Evolutionary conservation across 1,140 invertebrate species (phyloP).

Genomic region (Drosophila busckii): DNA sequence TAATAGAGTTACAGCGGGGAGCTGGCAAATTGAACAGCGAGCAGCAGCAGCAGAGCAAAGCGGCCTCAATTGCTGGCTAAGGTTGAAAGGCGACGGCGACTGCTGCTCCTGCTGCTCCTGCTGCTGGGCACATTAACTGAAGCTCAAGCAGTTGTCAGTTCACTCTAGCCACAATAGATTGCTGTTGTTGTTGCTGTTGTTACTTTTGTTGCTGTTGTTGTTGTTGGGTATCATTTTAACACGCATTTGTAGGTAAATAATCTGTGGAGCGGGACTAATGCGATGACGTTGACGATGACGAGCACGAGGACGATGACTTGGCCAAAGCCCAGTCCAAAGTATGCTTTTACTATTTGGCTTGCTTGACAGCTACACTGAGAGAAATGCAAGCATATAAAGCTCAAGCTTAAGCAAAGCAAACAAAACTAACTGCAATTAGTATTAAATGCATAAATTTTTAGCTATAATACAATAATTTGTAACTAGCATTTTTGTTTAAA

Average conservation of each 20-base stretch:
- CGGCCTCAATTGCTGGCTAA: neutral
- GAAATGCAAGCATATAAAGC: too few relatives aligned
- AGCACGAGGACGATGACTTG: constrained; percentile 15
- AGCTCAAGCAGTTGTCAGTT: constrained; percentile 15
- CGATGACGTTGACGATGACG: constrained; percentile 35
- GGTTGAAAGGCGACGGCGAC: too few relatives aligned
- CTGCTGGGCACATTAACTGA: neutral
- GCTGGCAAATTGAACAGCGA: neutral
- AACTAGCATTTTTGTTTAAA: too few relatives aligned
- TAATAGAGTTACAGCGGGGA: constrained; percentile 64
- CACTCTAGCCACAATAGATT: constrained; percentile 1
- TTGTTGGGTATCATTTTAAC: constrained; percentile 55
- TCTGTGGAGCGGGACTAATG: constrained; percentile 63
- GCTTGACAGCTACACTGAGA: too few relatives aligned
- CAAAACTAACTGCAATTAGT: too few relatives aligned
- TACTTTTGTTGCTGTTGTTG: constrained; percentile 35
- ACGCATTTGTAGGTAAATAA: constrained; percentile 75
- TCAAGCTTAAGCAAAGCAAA: too few relatives aligned
- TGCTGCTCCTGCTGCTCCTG: too few relatives aligned
- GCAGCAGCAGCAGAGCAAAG: neutral
- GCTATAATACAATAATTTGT: too few relatives aligned
- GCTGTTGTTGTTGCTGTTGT: constrained; percentile 21
- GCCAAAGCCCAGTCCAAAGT: neutral
- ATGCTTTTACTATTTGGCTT: too few relatives aligned
- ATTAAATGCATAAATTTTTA: too few relatives aligned